Conservation (phyloP, 1,140 invertebrate species). For the Ptiloglossa arizonensis region DNA sequence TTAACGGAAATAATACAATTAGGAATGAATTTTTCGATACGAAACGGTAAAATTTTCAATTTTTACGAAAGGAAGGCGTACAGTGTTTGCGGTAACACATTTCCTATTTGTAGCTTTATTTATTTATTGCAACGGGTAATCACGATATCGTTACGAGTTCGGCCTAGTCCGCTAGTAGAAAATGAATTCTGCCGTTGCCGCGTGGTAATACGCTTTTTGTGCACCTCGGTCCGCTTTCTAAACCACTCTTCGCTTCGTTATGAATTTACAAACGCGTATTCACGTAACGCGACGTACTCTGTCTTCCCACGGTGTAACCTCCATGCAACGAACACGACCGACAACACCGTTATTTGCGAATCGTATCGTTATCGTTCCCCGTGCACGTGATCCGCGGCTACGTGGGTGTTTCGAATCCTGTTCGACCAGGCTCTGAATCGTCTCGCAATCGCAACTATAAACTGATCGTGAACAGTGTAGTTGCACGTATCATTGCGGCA, state of each 20-base stretch:
- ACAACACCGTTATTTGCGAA: conserved; percentile 44
- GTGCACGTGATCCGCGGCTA: conserved; percentile 31
- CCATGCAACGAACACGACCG: conserved; percentile 21
- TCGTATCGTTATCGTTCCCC: conserved; percentile 14
- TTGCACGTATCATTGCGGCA: background rate
- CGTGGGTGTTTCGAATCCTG: conserved; percentile 46
- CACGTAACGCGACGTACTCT: conserved; percentile 54
- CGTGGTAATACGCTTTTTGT: conserved; percentile 52
- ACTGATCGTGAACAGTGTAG: conserved; percentile 15
- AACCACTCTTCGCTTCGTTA: conserved; percentile 74
- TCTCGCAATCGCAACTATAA: background rate
- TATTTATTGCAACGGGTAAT: background rate
- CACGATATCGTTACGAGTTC: background rate
- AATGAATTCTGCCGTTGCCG: conserved; percentile 49
- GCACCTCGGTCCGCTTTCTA: conserved; percentile 72
- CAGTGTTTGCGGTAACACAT: background rate
- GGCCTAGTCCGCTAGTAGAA: background rate
- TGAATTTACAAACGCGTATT: conserved; percentile 63
- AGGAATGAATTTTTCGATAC: background rate
- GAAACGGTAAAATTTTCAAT: background rate
- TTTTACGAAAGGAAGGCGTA: background rate
- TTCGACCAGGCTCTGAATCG: background rate
- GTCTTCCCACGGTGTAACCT: conserved; percentile 60
- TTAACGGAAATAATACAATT: background rate
- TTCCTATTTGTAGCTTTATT: background rate